These are phyloP conservation scores for Resseliella maxima DNA, from an alignment of 2,888 invertebrate species.

Conservation along the genomic window DNA sequence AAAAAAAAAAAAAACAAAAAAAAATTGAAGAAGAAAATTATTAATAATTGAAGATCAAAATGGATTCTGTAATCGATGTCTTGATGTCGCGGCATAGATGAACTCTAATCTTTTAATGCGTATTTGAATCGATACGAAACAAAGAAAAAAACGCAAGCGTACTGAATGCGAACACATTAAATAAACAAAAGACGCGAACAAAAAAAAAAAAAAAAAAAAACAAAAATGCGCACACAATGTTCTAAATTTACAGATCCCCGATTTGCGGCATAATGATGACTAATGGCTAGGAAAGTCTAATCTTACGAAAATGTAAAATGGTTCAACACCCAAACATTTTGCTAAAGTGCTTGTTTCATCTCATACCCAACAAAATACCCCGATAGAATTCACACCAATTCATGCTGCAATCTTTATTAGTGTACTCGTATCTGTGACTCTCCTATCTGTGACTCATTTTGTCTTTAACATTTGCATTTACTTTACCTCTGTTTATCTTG, in stretches of 20 bases:
- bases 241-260: not conserved
- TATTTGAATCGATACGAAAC: not conserved
- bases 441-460: too few relatives aligned
- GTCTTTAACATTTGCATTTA: too few relatives aligned
- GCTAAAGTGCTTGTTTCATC: not conserved
- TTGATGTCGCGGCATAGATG: conserved; percentile 5
- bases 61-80: conserved; percentile 35
- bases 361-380: not conserved
- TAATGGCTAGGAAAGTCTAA: not conserved
- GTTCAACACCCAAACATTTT: not conserved
- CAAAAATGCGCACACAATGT: not conserved
- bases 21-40: too few relatives aligned
- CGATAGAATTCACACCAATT: not conserved
- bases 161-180: not conserved
- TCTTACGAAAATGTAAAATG: not conserved
- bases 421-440: too few relatives aligned
- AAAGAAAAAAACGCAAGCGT: too few relatives aligned
- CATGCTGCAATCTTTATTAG: too few relatives aligned
- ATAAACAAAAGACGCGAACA: not conserved
- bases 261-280: not conserved
- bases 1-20: not conserved
- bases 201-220: not conserved
- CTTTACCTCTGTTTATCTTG: too few relatives aligned
- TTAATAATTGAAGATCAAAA: conserved; percentile 40
- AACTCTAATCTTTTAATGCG: not conserved